A percentile compares a stretch with the other conserved stretches of the same genome.
Evolutionary conservation across 2,113 vertebrate species (phyloP).

Genomic region (Marcusenius ussheri): DNA sequence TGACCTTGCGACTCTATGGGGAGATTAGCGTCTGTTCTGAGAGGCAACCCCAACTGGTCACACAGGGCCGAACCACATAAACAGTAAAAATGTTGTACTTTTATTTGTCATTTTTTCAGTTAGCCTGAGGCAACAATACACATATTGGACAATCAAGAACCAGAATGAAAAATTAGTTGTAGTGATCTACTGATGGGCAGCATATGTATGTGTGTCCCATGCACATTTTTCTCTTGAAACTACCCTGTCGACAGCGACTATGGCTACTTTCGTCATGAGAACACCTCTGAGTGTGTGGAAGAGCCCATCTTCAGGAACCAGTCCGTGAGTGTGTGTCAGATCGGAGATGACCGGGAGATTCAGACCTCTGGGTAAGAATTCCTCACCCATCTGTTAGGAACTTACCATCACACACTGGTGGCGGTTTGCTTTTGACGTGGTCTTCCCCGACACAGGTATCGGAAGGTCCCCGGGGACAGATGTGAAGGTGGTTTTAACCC

Average conservation of each 20-base stretch:
- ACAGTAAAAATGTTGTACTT: not conserved
- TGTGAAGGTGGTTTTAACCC: conserved; percentile 63
- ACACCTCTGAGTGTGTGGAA: conserved; percentile 60
- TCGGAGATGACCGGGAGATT: conserved; percentile 57
- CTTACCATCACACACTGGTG: not conserved
- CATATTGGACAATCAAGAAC: not conserved
- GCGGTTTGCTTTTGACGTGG: not conserved
- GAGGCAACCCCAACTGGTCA: too few relatives aligned
- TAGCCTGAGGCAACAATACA: not conserved
- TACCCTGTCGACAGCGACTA: conserved; percentile 56
- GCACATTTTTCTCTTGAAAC: not conserved
- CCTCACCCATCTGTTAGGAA: not conserved
- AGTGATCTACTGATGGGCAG: not conserved
- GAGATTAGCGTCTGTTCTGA: too few relatives aligned
- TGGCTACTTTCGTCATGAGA: conserved; percentile 55
- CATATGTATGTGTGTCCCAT: not conserved
- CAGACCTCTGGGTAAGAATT: conserved; percentile 53
- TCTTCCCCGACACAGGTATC: conserved; percentile 48
- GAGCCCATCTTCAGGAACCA: conserved; percentile 43
- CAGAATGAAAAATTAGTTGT: not conserved
- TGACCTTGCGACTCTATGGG: not conserved
- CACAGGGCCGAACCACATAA: too few relatives aligned
- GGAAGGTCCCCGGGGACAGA: conserved; percentile 60
- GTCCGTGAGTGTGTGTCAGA: conserved; percentile 52
- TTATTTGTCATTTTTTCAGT: not conserved